Percentiles rank a stretch among this genome's conserved stretches.
Evolutionary conservation across 2,888 invertebrate species (phyloP).

Genomic region (Drosophila subsilvestris): DNA sequence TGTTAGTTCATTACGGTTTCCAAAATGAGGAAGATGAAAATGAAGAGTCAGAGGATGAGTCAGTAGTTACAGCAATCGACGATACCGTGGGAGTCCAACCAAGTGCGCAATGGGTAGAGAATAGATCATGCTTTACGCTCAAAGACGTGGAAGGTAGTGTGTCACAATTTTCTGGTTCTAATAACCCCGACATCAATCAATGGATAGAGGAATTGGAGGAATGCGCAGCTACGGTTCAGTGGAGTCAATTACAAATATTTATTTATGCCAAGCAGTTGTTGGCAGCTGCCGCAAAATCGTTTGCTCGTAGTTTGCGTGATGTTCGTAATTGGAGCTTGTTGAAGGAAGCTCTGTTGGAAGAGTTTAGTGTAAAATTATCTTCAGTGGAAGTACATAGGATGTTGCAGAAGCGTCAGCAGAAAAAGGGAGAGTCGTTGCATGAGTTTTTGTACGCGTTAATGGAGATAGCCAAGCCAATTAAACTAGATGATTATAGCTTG

Average conservation of each 20-base stretch:
- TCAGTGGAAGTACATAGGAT: neutral
- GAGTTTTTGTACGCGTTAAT: neutral
- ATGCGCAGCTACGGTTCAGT: slow-evolving; percentile 31
- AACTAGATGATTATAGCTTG: neutral
- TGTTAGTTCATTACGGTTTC: no score
- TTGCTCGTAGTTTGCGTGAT: slow-evolving; percentile 7
- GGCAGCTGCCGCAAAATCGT: slow-evolving; percentile 11
- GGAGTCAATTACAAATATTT: slow-evolving; percentile 28
- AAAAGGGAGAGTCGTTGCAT: slow-evolving; percentile 12
- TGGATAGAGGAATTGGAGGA: slow-evolving; percentile 24
- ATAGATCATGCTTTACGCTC: no score
- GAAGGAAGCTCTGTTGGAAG: slow-evolving; percentile 5
- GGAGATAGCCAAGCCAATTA: neutral
- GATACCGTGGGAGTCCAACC: no score
- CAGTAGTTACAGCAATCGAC: no score
- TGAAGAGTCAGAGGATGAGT: no score
- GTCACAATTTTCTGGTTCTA: slow-evolving; percentile 25
- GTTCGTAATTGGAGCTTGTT: slow-evolving; percentile 9
- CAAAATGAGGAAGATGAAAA: no score
- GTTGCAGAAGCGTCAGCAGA: neutral
- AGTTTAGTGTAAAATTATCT: slow-evolving; percentile 11
- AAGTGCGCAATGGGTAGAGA: no score
- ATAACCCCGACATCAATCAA: slow-evolving; percentile 17
- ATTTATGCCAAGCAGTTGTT: slow-evolving; percentile 25
- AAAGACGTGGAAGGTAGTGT: slow-evolving; percentile 32